Evolutionary conservation across 35 echinoderm and acorn worm genomes (phyloP).

Genomic region (Nesometra sesokonis): DNA sequence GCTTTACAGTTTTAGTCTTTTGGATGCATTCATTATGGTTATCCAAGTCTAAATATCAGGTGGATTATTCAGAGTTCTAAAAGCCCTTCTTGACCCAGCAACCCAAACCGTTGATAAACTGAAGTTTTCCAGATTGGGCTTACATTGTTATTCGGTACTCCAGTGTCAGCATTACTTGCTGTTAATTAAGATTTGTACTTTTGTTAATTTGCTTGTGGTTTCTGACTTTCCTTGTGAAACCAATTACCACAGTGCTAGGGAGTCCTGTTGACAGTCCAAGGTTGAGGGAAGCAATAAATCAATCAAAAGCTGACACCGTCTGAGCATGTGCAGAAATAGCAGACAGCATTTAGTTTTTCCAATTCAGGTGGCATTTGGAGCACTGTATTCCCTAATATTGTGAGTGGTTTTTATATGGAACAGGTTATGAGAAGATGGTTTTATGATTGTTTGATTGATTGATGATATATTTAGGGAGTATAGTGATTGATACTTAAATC

Average conservation of each 20-base stretch:
- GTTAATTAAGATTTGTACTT: too few relatives aligned
- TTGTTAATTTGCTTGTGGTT: too few relatives aligned
- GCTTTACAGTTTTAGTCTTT: too few relatives aligned
- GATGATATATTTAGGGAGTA: too few relatives aligned
- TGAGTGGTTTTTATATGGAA: neutral
- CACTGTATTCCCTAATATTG: neutral
- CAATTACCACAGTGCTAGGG: neutral
- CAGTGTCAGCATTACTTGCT: too few relatives aligned
- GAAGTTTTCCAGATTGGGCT: too few relatives aligned
- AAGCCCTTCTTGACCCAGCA: too few relatives aligned
- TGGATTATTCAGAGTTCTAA: too few relatives aligned
- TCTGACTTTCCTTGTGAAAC: neutral
- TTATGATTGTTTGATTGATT: neutral
- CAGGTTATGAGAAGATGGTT: neutral
- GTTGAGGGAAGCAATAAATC: neutral
- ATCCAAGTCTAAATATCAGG: too few relatives aligned
- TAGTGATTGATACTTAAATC: neutral
- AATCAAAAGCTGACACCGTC: neutral
- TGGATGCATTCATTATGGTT: too few relatives aligned
- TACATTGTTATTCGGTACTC: too few relatives aligned
- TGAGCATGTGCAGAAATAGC: neutral
- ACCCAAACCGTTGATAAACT: too few relatives aligned
- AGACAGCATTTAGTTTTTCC: neutral
- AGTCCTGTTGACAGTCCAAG: neutral
- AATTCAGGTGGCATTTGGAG: neutral